phyloP scores from a whole-genome alignment of 2,797 vertebrate species.

The Sciurus carolinensis region DNA sequence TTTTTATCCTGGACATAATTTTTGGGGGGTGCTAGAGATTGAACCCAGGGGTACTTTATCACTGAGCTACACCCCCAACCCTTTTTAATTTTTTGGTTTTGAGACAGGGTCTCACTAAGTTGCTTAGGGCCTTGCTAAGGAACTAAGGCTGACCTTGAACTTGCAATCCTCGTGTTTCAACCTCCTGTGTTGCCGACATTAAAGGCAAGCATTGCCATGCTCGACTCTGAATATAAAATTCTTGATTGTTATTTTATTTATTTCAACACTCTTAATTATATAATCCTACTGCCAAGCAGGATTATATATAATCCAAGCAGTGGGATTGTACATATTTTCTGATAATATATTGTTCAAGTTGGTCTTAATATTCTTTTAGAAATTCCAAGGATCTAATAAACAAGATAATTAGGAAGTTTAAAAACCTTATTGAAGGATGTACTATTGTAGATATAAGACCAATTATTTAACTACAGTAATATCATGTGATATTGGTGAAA shows the following conservation, averaged over 20 bases:
- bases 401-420: neutral
- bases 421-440: neutral
- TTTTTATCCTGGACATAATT: neutral
- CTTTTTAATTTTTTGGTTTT: neutral
- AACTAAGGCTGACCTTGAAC: too few species aligned
- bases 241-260: neutral
- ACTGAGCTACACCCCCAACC: too few species aligned
- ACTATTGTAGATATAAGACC: neutral
- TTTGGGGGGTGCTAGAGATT: too few species aligned
- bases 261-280: neutral
- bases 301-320: too few species aligned
- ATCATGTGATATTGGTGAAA: neutral
- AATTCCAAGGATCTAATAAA: neutral
- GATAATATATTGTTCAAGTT: neutral
- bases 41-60: neutral
- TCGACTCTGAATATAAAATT: neutral
- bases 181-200: too few species aligned
- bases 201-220: too few species aligned
- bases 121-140: too few species aligned
- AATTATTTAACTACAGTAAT: neutral
- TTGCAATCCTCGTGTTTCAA: too few species aligned
- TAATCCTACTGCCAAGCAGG: neutral
- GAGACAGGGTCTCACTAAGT: neutral
- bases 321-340: neutral
- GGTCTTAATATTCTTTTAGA: neutral